Percentiles rank a stretch among this genome's conserved stretches.
Evolutionary conservation across 2,797 vertebrate species (phyloP).

Genomic region (Sebastes nivosus): DNA sequence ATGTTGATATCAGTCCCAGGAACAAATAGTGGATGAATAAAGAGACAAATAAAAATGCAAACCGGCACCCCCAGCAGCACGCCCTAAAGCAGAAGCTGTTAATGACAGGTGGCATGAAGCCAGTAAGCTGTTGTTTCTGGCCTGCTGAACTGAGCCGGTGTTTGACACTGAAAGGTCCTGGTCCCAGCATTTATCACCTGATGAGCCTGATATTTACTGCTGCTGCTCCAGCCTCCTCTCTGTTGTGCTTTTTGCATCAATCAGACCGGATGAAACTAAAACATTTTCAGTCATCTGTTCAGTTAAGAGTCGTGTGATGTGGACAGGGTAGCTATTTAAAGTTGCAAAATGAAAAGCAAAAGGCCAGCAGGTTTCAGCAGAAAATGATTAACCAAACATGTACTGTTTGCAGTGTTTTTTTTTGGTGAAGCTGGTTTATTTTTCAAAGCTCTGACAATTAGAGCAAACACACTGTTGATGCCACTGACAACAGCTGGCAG

Average conservation of each 20-base stretch:
- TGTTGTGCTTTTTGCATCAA: not conserved
- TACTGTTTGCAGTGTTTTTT: not conserved
- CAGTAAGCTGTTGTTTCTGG: not conserved
- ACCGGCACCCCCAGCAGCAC: not conserved
- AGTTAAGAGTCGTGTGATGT: not conserved
- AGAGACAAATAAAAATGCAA: not conserved
- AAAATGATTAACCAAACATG: conserved; percentile 22
- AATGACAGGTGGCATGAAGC: conserved; percentile 1
- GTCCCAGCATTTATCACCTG: conserved; percentile 23
- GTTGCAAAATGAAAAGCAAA: not conserved
- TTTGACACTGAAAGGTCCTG: conserved; percentile 10
- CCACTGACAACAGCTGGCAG: conserved; percentile 6
- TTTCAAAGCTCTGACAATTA: conserved; percentile 23
- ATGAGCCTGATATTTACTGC: conserved; percentile 8
- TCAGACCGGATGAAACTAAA: not conserved
- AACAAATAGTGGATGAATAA: not conserved
- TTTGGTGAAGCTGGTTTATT: conserved; percentile 7
- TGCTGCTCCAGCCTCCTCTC: not conserved
- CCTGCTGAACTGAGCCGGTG: not conserved
- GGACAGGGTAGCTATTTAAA: not conserved
- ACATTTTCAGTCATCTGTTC: not conserved
- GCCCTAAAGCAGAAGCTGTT: not conserved
- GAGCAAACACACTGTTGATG: not conserved
- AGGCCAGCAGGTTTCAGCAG: not conserved
- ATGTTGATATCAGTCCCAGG: not conserved